Evolutionary conservation across 2,113 vertebrate genomes (phyloP), one percentile per base, ranked within the genome.

Genomic region (Atherinomorus stipes): DNA sequence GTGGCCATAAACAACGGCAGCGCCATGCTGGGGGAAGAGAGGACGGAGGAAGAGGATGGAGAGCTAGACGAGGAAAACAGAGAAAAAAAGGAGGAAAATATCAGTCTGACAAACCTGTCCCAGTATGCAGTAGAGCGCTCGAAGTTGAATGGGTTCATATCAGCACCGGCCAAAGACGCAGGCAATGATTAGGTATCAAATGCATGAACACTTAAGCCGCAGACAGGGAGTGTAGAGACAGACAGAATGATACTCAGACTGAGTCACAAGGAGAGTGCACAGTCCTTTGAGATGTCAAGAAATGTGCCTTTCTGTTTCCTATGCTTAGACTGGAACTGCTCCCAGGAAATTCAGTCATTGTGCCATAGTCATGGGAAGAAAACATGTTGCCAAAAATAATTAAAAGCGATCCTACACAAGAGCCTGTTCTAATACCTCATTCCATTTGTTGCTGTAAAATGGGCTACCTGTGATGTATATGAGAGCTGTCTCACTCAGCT

Each of bases 121-220:
- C 93, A 94, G 44, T 95, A 91, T 42, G 79, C 91, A 31, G 93
- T 90, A 72, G 94, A 94, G 21, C 93, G 93, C 2, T 83, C 88
- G 38, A 78, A 94, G 85, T 91, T 96, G 85, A 96, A 98, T 1
- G 95, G 94, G 10, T 88, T 90, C 67, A 87, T 94, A 65, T 92
- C 94, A 47, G 90, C 45, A 1, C 92, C 95, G 92, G 93, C 92
- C 95, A 95, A 95, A 96, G 96, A 97, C 74, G 85, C 85, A 13
- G 95, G 95, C 91, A 92, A 90, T 68, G 94, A 95, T 78, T 88
- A 89, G 0, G 80, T 90, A 85, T 84, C 92, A 81, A 76, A 69
- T 92, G 91, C 93, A 91, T 93, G 88, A 90, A 94, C 91, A 84
- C 90, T 92, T 91, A 67, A 89, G 64, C 78, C 79, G 40, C 80